Evolutionary conservation across 1,140 invertebrate species (phyloP).

Genomic region (Nixonia krombeini): DNA sequence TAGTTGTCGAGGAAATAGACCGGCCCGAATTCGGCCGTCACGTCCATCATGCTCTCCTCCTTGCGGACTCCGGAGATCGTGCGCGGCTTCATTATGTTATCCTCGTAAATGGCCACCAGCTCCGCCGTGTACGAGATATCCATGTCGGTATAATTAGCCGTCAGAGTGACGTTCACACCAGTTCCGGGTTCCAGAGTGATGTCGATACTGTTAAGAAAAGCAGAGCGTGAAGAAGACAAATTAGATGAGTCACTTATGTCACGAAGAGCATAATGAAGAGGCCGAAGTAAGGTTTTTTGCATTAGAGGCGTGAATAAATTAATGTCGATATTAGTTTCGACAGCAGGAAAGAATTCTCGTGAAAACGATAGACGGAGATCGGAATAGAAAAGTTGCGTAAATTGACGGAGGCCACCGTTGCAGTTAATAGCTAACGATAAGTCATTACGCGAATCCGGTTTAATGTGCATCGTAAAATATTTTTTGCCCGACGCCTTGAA

Average conservation of each 20-base stretch:
- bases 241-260: neutral
- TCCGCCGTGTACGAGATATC: constrained; percentile 82
- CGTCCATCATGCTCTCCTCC: constrained; percentile 78
- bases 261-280: neutral
- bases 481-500: too few relatives aligned
- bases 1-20: constrained; percentile 82
- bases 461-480: too few relatives aligned
- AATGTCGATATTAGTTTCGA: too few relatives aligned
- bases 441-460: too few relatives aligned
- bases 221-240: constrained; percentile 13
- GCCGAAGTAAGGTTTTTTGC: too few relatives aligned
- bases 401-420: too few relatives aligned
- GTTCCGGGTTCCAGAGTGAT: constrained; percentile 79
- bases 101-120: constrained; percentile 79
- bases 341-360: too few relatives aligned
- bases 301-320: too few relatives aligned
- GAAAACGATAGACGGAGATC: too few relatives aligned
- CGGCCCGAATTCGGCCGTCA: constrained; percentile 78
- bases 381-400: too few relatives aligned
- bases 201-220: constrained; percentile 70
- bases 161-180: constrained; percentile 83
- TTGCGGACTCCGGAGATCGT: constrained; percentile 74
- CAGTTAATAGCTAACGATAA: too few relatives aligned
- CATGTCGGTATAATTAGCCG: constrained; percentile 78
- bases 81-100: constrained; percentile 70